These are phyloP conservation scores for Schizotus pectinicornis DNA, from an alignment of 2,888 invertebrate genomes.

Conservation along the genomic window DNA sequence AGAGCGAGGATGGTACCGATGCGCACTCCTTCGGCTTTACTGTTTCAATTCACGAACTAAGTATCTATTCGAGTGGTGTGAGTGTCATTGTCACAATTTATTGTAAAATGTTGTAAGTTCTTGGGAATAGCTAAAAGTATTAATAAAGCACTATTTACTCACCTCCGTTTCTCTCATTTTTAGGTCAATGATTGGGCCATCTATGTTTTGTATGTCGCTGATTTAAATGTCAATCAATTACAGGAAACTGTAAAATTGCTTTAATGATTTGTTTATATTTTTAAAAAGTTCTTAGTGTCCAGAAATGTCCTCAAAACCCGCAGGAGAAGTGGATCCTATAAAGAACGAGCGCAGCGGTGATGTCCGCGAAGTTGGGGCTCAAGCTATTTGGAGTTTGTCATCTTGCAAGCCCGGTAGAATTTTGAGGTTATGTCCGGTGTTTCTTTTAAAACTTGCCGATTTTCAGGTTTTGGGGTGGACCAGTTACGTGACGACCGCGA, in stretches of 20 bases:
- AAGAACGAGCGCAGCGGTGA: conserved; percentile 54
- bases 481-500: conserved; percentile 93
- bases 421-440: conserved; percentile 19
- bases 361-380: conserved; percentile 56
- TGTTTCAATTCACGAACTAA: conserved; percentile 68
- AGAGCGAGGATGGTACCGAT: conserved; percentile 74
- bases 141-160: no score
- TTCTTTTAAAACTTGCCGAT: not conserved
- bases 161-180: no score
- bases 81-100: no score
- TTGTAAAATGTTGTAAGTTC: no score
- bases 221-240: not conserved
- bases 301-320: conserved; percentile 40
- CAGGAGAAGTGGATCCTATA: conserved; percentile 46
- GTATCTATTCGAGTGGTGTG: not conserved
- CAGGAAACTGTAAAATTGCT: no score
- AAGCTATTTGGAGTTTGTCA: conserved; percentile 94
- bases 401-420: conserved; percentile 92
- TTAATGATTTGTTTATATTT: not conserved
- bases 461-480: conserved; percentile 93
- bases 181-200: no score
- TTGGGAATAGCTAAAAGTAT: no score
- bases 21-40: conserved; percentile 76
- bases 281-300: not conserved
- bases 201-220: not conserved